A percentile compares a stretch with the other conserved stretches of the same genome.
phyloP scores from a whole-genome alignment of 2,113 vertebrate genomes.

The Crocuta crocuta region DNA sequence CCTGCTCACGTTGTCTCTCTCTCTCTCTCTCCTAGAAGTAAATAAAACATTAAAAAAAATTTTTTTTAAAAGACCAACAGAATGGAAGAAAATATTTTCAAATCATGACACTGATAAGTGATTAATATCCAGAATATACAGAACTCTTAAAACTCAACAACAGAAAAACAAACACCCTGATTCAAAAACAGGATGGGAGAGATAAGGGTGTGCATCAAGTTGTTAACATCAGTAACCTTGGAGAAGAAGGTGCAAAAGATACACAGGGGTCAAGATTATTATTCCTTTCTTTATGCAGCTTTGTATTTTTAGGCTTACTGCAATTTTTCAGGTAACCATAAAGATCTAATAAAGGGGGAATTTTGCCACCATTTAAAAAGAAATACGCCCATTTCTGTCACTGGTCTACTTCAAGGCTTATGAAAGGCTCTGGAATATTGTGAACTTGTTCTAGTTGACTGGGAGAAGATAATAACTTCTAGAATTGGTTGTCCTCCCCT shows the following conservation, averaged over 20 bases:
- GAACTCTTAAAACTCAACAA: background rate
- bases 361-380: background rate
- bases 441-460: background rate
- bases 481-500: background rate
- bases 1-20: too few relatives aligned
- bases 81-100: background rate
- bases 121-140: background rate
- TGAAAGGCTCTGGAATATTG: background rate
- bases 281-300: background rate
- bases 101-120: background rate
- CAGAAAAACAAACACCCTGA: background rate
- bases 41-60: too few relatives aligned
- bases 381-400: background rate
- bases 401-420: background rate
- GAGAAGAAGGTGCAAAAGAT: background rate
- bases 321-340: background rate
- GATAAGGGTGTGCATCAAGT: background rate
- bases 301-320: background rate
- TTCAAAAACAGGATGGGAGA: background rate
- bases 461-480: background rate
- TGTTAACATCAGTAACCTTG: background rate
- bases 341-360: background rate
- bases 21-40: too few relatives aligned
- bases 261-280: background rate
- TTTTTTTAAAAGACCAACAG: background rate